Evolutionary conservation across 2,113 vertebrate genomes (phyloP), one percentile per base, ranked within the genome.

Genomic region (Bagarius yarrelli): DNA sequence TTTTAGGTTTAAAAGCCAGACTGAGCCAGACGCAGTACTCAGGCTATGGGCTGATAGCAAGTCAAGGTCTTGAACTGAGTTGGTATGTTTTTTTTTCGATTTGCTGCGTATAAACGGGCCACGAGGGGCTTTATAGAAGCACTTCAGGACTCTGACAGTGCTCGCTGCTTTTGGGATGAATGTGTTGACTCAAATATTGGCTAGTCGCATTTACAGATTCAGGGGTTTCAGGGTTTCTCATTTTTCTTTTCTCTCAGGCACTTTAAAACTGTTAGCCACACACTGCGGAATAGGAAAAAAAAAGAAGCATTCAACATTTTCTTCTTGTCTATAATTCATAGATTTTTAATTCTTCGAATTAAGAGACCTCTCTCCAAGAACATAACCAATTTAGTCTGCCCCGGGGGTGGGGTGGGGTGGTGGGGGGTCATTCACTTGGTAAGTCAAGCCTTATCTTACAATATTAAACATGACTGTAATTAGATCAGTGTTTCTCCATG

Each of bases 361-460:
- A 85, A 74, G 76, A 85, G 73, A 56, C 81, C 44, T 76, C 78
- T 83, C 67, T 78, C 47, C 64, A 73, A 72, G 77, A 78, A 52
- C 81, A 81, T 76, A 85, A 83, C 70, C 80, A 85, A 85, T 83
- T 85, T 80, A 81, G 64, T 34, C 55, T 78, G 77, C 57, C 81
- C 84, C 74, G 73, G 34, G 81, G 69, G 53, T 4, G 53, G 53
- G 47, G 47, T 50, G 47, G 47, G 47, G 47, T 50, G 47, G 47
- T 5, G 47, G 47, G 47, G 67, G 83, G 61, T n/a, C n/a, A n/a
- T n/a, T n/a, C 63, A 67, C 53, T 72, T 79, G 78, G 57, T 69
- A 77, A 60, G 78, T 78, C 59, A 18, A 81, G 74, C 52, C 79
- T 81, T 82, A 80, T 83, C 80, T 77, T 81, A 79, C 57, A 81